A percentile compares a stretch with the other conserved stretches of the same genome.
phyloP scores from a whole-genome alignment of 2,113 vertebrate species.

The Pitta sordida region DNA sequence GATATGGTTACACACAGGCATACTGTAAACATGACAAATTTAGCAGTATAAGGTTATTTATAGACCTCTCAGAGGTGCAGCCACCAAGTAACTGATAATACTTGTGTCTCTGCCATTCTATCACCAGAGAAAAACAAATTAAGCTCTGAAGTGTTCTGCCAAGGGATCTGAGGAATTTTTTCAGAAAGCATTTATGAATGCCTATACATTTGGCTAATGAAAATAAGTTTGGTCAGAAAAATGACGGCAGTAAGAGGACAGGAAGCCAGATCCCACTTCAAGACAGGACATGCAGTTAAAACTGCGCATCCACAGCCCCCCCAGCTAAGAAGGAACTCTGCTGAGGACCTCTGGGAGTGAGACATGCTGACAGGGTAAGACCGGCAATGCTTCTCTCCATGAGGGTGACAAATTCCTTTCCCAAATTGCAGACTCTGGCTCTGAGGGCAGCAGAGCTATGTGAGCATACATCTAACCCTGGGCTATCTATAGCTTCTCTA shows the following conservation, averaged over 20 bases:
- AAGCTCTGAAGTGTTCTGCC: not conserved
- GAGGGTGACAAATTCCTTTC: not conserved
- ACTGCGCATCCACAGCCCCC: not conserved
- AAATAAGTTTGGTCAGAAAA: conserved; percentile 10
- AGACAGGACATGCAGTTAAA: not conserved
- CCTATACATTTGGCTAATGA: not conserved
- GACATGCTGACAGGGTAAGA: rapidly evolving
- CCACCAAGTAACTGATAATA: not conserved
- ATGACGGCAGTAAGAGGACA: not conserved
- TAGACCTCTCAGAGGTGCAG: not conserved
- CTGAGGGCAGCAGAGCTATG: not conserved
- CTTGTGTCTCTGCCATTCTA: not conserved
- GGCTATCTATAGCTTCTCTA: not conserved
- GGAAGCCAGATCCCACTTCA: not conserved
- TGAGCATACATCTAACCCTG: not conserved
- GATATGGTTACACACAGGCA: not conserved
- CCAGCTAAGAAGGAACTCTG: not conserved
- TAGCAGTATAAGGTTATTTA: not conserved
- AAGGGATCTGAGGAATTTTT: not conserved
- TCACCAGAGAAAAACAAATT: not conserved
- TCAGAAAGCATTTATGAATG: not conserved
- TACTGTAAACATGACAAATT: not conserved
- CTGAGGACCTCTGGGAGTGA: not conserved
- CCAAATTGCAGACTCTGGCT: not conserved
- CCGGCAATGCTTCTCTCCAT: not conserved